Percentiles rank a stretch among this genome's conserved stretches.
Conservation (phyloP, 53 echinoderm and acorn worm genomes). For the Paracentrotus lividus region DNA sequence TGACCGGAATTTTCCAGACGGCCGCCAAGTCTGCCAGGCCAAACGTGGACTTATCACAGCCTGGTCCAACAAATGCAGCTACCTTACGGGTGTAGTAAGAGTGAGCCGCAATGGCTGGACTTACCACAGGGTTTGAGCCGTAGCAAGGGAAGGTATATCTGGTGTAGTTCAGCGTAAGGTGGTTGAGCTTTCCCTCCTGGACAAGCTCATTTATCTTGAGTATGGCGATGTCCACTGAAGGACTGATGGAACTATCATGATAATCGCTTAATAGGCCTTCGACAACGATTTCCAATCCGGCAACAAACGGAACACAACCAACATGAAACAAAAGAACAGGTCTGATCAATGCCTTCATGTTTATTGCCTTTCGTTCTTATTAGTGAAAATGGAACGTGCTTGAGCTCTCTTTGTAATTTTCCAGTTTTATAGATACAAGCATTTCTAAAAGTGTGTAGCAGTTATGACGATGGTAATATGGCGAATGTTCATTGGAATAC, state of each 20-base stretch:
- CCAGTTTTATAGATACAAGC: too few relatives aligned
- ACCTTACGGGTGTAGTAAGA: slow-evolving; percentile 59
- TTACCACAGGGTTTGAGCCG: not conserved
- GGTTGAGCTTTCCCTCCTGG: not conserved
- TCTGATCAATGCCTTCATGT: not conserved
- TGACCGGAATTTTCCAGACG: slow-evolving; percentile 78
- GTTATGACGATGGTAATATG: too few relatives aligned
- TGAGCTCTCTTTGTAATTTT: not conserved
- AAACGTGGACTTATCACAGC: slow-evolving; percentile 71
- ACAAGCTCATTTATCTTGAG: slow-evolving; percentile 40
- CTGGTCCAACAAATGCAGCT: slow-evolving; percentile 81
- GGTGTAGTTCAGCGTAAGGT: not conserved
- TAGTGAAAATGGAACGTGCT: not conserved
- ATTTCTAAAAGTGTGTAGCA: too few relatives aligned
- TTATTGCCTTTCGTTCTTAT: not conserved
- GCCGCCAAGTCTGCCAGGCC: slow-evolving; percentile 78
- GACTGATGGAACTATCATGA: not conserved
- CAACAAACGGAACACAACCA: not conserved
- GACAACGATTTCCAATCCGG: slow-evolving; percentile 3
- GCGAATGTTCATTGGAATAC: too few relatives aligned
- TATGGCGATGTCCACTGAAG: slow-evolving; percentile 19
- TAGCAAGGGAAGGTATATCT: slow-evolving; percentile 8
- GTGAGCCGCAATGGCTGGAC: slow-evolving; percentile 71
- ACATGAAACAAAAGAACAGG: not conserved
- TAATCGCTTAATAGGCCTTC: slow-evolving; percentile 12